A percentile compares a stretch with the other conserved stretches of the same genome.
Evolutionary conservation across 2,797 vertebrate genomes (phyloP).

Genomic region (Hippocampus kuda): DNA sequence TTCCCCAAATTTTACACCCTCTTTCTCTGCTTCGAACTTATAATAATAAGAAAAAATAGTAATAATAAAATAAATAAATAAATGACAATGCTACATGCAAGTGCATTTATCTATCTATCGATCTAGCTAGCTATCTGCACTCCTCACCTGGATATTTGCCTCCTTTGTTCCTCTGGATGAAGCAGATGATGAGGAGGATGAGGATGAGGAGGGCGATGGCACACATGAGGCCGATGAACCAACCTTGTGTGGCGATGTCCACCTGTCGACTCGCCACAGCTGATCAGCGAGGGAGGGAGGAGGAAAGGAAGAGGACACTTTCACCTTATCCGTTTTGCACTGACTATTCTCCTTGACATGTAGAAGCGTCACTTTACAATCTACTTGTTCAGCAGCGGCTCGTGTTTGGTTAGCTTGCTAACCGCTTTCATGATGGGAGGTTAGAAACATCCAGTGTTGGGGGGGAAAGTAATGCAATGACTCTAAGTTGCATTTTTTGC

Average conservation of each 20-base stretch:
- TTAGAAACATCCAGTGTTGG: conserved; percentile 21
- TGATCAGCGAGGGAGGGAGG: conserved; percentile 47
- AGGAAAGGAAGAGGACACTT: conserved; percentile 22
- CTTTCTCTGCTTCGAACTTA: no score
- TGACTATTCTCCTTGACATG: not conserved
- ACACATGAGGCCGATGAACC: conserved; percentile 99
- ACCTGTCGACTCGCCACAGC: conserved; percentile 92
- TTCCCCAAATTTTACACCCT: no score
- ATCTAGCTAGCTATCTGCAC: no score
- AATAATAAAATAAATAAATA: no score
- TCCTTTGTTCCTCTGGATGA: conserved; percentile 97
- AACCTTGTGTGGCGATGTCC: conserved; percentile 96
- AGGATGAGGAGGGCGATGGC: conserved; percentile 95
- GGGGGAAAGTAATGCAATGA: no score
- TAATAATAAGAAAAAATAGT: no score
- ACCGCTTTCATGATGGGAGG: conserved; percentile 26
- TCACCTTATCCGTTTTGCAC: not conserved
- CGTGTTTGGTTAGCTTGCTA: conserved; percentile 24
- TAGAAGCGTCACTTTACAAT: conserved; percentile 1
- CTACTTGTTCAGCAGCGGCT: conserved; percentile 17
- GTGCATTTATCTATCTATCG: no score
- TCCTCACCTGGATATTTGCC: conserved; percentile 93
- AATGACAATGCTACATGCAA: no score
- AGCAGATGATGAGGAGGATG: conserved; percentile 95
- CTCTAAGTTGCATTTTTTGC: no score